Evolutionary conservation across 35 echinoderm and acorn worm species (phyloP).

Genomic region (Ophioderma brevispina): DNA sequence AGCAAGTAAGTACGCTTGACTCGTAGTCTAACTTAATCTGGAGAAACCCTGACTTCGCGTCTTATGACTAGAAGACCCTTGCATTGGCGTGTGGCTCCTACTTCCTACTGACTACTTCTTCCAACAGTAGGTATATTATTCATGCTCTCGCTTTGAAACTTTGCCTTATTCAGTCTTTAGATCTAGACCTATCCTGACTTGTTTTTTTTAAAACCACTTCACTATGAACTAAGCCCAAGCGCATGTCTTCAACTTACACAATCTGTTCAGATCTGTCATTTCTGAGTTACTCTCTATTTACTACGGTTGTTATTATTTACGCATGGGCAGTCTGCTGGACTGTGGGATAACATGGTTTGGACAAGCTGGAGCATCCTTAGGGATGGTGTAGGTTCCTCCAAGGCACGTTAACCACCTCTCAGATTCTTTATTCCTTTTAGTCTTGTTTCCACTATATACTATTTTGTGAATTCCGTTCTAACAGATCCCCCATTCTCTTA

Average conservation of each 20-base stretch:
- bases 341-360: too few species aligned
- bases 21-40: constrained; percentile 71
- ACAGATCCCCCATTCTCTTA: too few species aligned
- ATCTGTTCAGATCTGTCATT: background rate
- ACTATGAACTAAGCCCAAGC: background rate
- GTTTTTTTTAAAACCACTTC: constrained; percentile 18
- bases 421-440: too few species aligned
- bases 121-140: constrained; percentile 51
- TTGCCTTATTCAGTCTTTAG: constrained; percentile 39
- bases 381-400: too few species aligned
- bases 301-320: too few species aligned
- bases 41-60: constrained; percentile 72
- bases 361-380: too few species aligned
- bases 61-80: constrained; percentile 57
- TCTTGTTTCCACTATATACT: too few species aligned
- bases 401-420: too few species aligned
- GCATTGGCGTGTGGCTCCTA: constrained; percentile 45
- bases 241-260: background rate
- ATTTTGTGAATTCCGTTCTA: too few species aligned
- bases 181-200: constrained; percentile 76
- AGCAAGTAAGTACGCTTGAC: constrained; percentile 63
- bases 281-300: background rate
- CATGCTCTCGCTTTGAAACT: constrained; percentile 52
- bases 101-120: too few species aligned
- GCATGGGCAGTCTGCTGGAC: too few species aligned